These are phyloP conservation scores for Tineola bisselliella DNA, from an alignment of 2,888 invertebrate species.

Conservation along the genomic window DNA sequence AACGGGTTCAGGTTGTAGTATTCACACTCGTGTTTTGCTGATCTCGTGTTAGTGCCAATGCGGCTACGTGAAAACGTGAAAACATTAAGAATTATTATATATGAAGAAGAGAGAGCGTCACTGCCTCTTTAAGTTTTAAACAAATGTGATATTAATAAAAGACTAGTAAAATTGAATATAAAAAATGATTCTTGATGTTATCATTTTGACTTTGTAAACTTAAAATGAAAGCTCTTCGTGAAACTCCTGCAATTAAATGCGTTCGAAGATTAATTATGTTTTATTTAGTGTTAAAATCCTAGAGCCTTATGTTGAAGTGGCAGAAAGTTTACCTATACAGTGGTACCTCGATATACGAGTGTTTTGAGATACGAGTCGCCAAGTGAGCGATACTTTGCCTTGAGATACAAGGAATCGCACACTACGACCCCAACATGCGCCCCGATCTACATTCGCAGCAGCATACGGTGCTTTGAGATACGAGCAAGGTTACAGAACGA, in stretches of 20 bases:
- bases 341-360: too few species aligned
- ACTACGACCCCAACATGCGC: too few species aligned
- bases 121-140: slow-evolving; percentile 48
- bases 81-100: slow-evolving; percentile 66
- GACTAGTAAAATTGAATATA: slow-evolving; percentile 54
- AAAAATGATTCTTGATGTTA: slow-evolving; percentile 67
- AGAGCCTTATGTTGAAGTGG: too few species aligned
- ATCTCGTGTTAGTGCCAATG: slow-evolving; percentile 56
- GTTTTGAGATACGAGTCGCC: too few species aligned
- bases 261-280: background rate
- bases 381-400: too few species aligned
- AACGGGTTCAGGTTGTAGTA: slow-evolving; percentile 24
- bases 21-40: slow-evolving; percentile 35
- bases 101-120: slow-evolving; percentile 55
- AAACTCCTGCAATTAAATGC: slow-evolving; percentile 59
- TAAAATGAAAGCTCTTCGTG: slow-evolving; percentile 59
- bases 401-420: too few species aligned
- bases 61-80: slow-evolving; percentile 53
- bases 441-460: too few species aligned
- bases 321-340: too few species aligned
- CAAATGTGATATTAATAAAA: slow-evolving; percentile 64
- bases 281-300: too few species aligned
- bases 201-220: slow-evolving; percentile 63
- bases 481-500: too few species aligned
- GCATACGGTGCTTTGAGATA: too few species aligned